Evolutionary conservation across 2,888 invertebrate species (phyloP).

Genomic region (Amiota communis): DNA sequence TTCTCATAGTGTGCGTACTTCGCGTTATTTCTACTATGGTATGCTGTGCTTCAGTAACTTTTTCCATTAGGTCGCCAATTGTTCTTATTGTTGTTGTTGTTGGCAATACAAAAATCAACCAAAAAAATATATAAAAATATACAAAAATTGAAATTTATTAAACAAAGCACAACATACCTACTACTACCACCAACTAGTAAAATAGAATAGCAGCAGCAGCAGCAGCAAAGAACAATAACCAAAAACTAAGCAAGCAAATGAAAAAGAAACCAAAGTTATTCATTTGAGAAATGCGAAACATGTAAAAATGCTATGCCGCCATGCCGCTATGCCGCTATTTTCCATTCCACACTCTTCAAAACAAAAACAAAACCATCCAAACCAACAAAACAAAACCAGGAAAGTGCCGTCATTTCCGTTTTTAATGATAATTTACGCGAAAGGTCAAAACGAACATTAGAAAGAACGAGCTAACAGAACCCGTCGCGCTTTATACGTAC

Average conservation of each 20-base stretch:
- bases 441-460: slow-evolving; percentile 42
- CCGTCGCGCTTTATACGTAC: no score
- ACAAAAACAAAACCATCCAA: no score
- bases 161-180: slow-evolving; percentile 38
- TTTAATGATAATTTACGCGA: slow-evolving; percentile 64
- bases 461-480: no score
- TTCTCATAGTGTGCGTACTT: slow-evolving; percentile 4
- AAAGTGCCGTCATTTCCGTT: slow-evolving; percentile 62
- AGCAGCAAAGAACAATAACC: slow-evolving; percentile 11
- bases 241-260: slow-evolving; percentile 16
- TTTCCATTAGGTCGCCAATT: slow-evolving; percentile 41
- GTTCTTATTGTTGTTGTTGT: slow-evolving; percentile 1
- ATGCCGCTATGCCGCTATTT: no score
- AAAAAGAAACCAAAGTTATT: slow-evolving; percentile 29
- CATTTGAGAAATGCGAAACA: slow-evolving; percentile 17
- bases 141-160: slow-evolving; percentile 49
- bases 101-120: slow-evolving; percentile 37
- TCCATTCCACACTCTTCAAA: no score
- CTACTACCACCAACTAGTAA: neutral
- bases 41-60: slow-evolving; percentile 36
- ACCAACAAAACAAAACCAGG: slow-evolving; percentile 42
- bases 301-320: neutral
- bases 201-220: neutral
- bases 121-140: slow-evolving; percentile 36
- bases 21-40: neutral